Evolutionary conservation across 1,140 invertebrate genomes (phyloP).

Genomic region (Steinernema khuongi): DNA sequence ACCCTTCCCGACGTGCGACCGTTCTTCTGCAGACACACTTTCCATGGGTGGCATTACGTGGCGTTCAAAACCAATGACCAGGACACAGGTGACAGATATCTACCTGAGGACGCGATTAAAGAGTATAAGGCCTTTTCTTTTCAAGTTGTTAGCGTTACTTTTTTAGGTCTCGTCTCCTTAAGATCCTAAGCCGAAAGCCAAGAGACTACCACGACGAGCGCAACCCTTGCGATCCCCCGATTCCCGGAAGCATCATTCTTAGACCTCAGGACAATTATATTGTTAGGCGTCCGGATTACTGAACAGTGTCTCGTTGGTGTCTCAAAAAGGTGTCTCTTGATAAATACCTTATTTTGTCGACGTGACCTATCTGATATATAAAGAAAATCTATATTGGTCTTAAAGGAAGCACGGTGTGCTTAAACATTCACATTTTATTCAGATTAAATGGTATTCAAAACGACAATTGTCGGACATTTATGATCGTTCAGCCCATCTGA

Average conservation of each 20-base stretch:
- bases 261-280: neutral
- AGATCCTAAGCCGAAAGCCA: neutral
- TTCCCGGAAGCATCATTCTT: neutral
- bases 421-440: too few relatives aligned
- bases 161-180: neutral
- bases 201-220: conserved; percentile 4
- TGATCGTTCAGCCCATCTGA: too few relatives aligned
- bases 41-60: neutral
- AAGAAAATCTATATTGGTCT: too few relatives aligned
- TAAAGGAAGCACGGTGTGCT: too few relatives aligned
- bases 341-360: too few relatives aligned
- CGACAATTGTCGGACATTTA: too few relatives aligned
- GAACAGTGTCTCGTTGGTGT: neutral
- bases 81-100: neutral
- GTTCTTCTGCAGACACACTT: neutral
- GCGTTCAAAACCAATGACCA: neutral
- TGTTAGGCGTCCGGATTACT: neutral
- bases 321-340: neutral
- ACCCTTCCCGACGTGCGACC: neutral
- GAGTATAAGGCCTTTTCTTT: neutral
- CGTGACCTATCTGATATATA: too few relatives aligned
- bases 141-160: neutral
- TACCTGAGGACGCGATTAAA: neutral
- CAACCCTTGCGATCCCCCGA: conserved; percentile 1
- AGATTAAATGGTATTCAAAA: too few relatives aligned